Conservation (phyloP, 37 sponge, comb jelly and placozoan species). For the Oscarella lobularis region DNA sequence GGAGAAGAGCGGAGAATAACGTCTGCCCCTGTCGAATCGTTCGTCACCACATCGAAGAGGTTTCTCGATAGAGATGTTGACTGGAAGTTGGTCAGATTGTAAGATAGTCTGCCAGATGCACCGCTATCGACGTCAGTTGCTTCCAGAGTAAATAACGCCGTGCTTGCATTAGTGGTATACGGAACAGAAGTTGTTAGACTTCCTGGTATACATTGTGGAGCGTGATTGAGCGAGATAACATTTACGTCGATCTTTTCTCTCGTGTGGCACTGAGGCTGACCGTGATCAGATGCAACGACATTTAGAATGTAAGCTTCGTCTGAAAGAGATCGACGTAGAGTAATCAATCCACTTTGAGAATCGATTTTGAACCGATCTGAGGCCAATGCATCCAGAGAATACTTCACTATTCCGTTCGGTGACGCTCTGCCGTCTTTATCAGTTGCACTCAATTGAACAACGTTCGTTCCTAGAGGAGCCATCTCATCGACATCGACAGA, state of each 20-base stretch:
- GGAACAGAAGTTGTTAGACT: background rate
- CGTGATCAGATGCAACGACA: slow-evolving; percentile 2
- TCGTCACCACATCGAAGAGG: background rate
- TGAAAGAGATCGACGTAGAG: background rate
- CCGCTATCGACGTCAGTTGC: background rate
- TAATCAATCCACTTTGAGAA: background rate
- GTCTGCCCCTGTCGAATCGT: too few species aligned
- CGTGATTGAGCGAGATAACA: background rate
- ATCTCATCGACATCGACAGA: too few species aligned
- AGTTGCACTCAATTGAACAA: background rate
- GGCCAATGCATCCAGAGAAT: background rate
- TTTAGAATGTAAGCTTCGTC: background rate
- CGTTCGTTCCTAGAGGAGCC: background rate
- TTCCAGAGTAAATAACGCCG: background rate
- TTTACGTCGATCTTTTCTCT: background rate
- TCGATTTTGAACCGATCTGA: background rate
- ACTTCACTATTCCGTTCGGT: background rate
- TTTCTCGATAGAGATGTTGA: background rate
- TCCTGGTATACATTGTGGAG: background rate
- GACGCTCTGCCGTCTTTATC: background rate
- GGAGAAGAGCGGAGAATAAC: too few species aligned
- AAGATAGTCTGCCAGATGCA: background rate
- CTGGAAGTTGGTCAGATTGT: background rate
- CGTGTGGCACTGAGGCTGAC: background rate
- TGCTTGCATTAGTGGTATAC: background rate